A percentile compares a stretch with the other conserved stretches of the same genome.
Conservation (phyloP, 2,113 vertebrate species). For the Salminus brasiliensis region DNA sequence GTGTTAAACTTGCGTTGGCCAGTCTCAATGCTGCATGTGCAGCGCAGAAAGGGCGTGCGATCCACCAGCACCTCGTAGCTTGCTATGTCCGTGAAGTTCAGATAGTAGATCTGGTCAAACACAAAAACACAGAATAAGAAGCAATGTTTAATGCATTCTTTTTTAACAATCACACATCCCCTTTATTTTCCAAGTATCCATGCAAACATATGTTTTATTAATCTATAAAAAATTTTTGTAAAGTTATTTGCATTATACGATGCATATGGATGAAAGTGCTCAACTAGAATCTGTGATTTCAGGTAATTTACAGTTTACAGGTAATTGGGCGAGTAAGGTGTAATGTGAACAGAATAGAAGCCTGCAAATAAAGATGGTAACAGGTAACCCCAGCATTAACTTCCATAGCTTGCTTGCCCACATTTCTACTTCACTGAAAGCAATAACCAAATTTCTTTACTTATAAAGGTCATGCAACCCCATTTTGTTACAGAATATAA, state of each 20-base stretch:
- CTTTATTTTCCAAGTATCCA: not conserved
- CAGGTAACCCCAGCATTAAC: too few species aligned
- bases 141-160: not conserved
- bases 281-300: not conserved
- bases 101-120: slow-evolving; percentile 91
- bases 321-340: too few species aligned
- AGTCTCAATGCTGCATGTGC: slow-evolving; percentile 85
- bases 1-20: slow-evolving; percentile 91
- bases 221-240: too few species aligned
- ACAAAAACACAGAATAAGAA: not conserved
- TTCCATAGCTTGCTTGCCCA: too few species aligned
- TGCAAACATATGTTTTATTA: not conserved
- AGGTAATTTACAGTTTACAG: too few species aligned
- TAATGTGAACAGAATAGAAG: too few species aligned
- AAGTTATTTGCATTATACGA: too few species aligned
- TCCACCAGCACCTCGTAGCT: slow-evolving; percentile 98
- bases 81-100: slow-evolving; percentile 98
- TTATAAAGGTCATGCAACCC: too few species aligned
- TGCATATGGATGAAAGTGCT: not conserved
- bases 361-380: too few species aligned
- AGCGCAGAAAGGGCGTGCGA: slow-evolving; percentile 88
- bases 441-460: too few species aligned
- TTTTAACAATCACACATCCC: not conserved
- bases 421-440: too few species aligned
- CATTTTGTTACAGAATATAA: too few species aligned